Evolutionary conservation across 1,140 invertebrate species (phyloP), one percentile per base, ranked within the genome.

Genomic region (Oryzaephilus surinamensis): DNA sequence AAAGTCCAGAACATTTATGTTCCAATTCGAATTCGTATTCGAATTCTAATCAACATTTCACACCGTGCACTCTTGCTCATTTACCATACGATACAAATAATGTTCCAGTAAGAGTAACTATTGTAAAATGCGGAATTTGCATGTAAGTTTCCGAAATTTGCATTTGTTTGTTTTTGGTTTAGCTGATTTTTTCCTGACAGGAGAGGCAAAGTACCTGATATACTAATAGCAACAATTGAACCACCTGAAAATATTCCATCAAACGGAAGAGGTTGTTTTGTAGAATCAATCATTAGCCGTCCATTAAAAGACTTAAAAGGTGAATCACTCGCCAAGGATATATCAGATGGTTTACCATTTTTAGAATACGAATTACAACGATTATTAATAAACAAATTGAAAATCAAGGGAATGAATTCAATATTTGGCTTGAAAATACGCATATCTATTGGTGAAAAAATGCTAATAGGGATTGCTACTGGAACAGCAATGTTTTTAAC

Each of bases 331-430:
- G 93, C 93, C 2, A 85, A 93, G 57, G 91, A 97, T 66, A 87
- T 97, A 38, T 94, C 90, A 4, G 86, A 90, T 62, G 78, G 82
- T 38, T 64, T 97, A 26, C 94, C 94, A 1, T 97, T 97, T 64
- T 60, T 97, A 27, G 92, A 97, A 62, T 97, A 96, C 63, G 94
- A 97, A 60, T 65, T 97, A 16, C 90, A 97, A 60, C 79, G 87
- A 44, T 75, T 95, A 51, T 65, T 97, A 7, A 71, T 95, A 2
- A 92, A 91, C 53, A 97, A 95, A 62, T 64, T 97, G 0, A 80
- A 86, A 60, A 81, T 93, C 41, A 89, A 88, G 57, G 92, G 88
- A 10, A 91, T 94, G 86, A 95, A 94, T 66, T 79, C 83, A n/a
- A 70, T 93, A 12, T 92, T 93, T 63, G 84, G 84, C 2, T 60